phyloP scores from a whole-genome alignment of 2,888 invertebrate species.

The Oxyscelio sp. region DNA sequence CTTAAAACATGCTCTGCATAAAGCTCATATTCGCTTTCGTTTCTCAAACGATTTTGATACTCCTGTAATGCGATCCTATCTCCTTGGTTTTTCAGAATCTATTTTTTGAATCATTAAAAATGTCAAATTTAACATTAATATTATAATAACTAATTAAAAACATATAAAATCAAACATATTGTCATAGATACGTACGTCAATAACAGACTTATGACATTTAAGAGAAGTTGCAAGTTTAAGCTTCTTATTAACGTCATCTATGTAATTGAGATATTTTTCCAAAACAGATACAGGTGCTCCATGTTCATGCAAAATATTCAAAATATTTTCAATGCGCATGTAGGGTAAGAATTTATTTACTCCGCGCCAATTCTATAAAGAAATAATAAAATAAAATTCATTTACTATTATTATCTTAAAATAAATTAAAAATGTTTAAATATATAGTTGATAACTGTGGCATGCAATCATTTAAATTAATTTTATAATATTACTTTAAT shows the following conservation, averaged over 20 bases:
- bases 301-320: slow-evolving; percentile 87
- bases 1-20: slow-evolving; percentile 92
- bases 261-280: slow-evolving; percentile 90
- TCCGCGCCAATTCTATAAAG: slow-evolving; percentile 89
- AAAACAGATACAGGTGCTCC: slow-evolving; percentile 88
- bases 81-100: slow-evolving; percentile 90
- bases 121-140: slow-evolving; percentile 1
- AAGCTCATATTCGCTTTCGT: slow-evolving; percentile 92
- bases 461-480: too few species aligned
- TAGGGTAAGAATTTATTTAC: slow-evolving; percentile 88
- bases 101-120: slow-evolving; percentile 57
- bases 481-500: slow-evolving; percentile 91
- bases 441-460: too few species aligned
- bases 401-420: too few species aligned
- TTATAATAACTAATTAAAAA: too few species aligned
- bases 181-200: slow-evolving; percentile 90
- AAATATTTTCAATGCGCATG: slow-evolving; percentile 88
- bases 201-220: slow-evolving; percentile 91
- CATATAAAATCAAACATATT: too few species aligned
- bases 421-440: too few species aligned
- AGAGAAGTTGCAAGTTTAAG: slow-evolving; percentile 91
- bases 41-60: slow-evolving; percentile 91
- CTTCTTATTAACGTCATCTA: slow-evolving; percentile 90
- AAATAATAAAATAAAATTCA: too few species aligned
- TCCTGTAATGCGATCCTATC: slow-evolving; percentile 91